A percentile compares a stretch with the other conserved stretches of the same genome.
Conservation (phyloP, 2,113 vertebrate species). For the Aldabrachelys gigantea region DNA sequence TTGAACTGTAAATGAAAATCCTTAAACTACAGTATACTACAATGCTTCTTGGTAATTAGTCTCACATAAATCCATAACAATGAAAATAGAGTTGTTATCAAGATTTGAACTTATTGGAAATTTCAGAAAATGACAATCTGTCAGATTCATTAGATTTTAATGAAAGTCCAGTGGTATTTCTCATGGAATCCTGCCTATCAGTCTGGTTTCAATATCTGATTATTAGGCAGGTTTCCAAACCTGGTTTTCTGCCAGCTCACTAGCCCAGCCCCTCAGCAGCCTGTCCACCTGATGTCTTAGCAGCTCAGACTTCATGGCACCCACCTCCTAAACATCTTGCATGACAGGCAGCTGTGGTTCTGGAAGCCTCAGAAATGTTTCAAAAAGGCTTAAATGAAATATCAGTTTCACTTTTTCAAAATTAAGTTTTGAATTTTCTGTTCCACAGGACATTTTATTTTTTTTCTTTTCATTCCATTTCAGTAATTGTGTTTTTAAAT, state of each 20-base stretch:
- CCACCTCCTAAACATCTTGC: background rate
- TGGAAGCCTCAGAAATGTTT: background rate
- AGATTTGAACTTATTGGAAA: background rate
- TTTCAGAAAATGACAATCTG: background rate
- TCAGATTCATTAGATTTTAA: background rate
- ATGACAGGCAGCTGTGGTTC: background rate
- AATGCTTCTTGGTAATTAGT: background rate
- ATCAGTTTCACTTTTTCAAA: background rate
- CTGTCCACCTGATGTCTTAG: background rate
- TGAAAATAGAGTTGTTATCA: background rate
- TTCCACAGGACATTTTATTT: background rate
- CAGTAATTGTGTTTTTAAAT: background rate
- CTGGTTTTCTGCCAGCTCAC: background rate
- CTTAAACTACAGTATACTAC: background rate
- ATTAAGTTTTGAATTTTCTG: background rate
- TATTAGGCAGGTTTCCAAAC: too few species aligned
- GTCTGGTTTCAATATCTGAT: background rate
- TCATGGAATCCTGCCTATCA: background rate
- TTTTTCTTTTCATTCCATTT: background rate
- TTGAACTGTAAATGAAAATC: background rate
- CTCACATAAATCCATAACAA: background rate
- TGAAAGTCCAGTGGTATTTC: background rate
- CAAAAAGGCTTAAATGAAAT: background rate
- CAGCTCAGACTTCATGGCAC: background rate
- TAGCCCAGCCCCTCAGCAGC: background rate